phyloP scores from a whole-genome alignment of 2,888 invertebrate species.

The Caenorhabditis macrosperma region DNA sequence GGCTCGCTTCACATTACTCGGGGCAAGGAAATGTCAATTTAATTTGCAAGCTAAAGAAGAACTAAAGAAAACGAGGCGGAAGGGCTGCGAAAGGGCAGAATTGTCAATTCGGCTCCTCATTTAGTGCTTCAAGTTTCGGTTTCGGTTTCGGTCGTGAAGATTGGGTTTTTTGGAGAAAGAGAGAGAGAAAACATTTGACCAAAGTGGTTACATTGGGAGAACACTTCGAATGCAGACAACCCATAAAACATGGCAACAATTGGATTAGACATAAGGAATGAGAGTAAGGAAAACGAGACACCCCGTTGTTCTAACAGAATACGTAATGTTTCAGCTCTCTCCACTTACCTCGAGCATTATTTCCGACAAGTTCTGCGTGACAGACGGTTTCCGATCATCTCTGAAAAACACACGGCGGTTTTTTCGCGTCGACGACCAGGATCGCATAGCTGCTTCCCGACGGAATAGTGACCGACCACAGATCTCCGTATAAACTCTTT shows the following conservation, averaged over 20 bases:
- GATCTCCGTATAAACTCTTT: slow-evolving; percentile 10
- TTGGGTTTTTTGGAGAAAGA: background rate
- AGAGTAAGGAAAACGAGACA: slow-evolving; percentile 1
- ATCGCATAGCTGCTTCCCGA: slow-evolving; percentile 15
- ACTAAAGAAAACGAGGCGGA: background rate
- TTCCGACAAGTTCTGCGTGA: slow-evolving; percentile 78
- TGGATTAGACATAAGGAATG: slow-evolving; percentile 18
- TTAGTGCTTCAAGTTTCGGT: background rate
- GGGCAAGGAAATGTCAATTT: slow-evolving; percentile 47
- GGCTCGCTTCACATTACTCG: slow-evolving; percentile 1
- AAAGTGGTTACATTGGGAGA: no score
- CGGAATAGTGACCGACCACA: slow-evolving; percentile 14
- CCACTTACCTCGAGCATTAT: slow-evolving; percentile 77
- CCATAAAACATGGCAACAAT: slow-evolving; percentile 13
- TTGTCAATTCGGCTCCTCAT: background rate
- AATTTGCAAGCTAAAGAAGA: slow-evolving; percentile 13
- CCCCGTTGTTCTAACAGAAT: slow-evolving; percentile 27
- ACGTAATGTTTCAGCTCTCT: slow-evolving; percentile 13
- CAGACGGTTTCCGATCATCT: slow-evolving; percentile 79
- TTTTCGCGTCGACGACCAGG: slow-evolving; percentile 40
- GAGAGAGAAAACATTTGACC: background rate
- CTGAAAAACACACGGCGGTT: slow-evolving; percentile 48
- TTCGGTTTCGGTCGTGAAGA: no score
- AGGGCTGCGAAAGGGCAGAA: slow-evolving; percentile 1
- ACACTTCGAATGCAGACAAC: slow-evolving; percentile 21